Base-by-base conservation (phyloP, 2,113 vertebrate species). In the Callospermophilus lateralis region DNA sequence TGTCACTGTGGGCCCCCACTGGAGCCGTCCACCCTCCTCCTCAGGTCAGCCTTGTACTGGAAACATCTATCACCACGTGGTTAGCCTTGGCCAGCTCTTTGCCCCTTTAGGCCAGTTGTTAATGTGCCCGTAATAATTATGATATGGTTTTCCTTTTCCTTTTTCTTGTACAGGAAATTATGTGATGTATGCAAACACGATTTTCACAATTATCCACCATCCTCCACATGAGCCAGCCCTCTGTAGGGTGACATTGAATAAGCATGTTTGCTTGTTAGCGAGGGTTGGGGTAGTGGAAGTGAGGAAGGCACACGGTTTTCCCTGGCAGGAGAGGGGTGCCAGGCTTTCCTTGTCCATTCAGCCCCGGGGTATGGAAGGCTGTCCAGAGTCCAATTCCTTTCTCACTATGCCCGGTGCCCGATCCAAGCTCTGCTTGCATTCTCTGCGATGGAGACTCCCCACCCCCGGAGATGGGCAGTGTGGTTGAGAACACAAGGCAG, bases 211-310 rank as follows among this genome's bases (percentile, higher is more conserved):
- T 51, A 37, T 17, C 72, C 8, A 51, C 42, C 0, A 0, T 39
- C 51, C 39, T 63, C 42, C 65, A 39, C 73, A 19, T 9, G 55
- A 63, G 32, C 53, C 34, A 39, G n/a, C 45, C 51, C 45, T 96
- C 26, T 48, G 73, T 68, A 6, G 32, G 15, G 58, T 3, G 48
- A 39, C 30, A 28, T 32, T 3, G 28, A 24, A 5, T 1, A 3
- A 53, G 37, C 9, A 0, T 0, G 6, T 32, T 73, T 53, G 20
- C 34, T 5, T 0, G 24, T 7, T 8, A 8, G 24, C 0, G 28
- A 10, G 17, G 32, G 28, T 0, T 7, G 32, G 0, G 0, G 22
- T 2, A 30, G 19, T 0, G 2, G 53, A 4, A 10, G 2, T 0
- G n/a, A 10, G 1, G 20, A 12, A 30, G 79, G 79, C 37, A 53